Conservation (phyloP, 2,888 invertebrate species). For the Lasioglossum calceatum region DNA sequence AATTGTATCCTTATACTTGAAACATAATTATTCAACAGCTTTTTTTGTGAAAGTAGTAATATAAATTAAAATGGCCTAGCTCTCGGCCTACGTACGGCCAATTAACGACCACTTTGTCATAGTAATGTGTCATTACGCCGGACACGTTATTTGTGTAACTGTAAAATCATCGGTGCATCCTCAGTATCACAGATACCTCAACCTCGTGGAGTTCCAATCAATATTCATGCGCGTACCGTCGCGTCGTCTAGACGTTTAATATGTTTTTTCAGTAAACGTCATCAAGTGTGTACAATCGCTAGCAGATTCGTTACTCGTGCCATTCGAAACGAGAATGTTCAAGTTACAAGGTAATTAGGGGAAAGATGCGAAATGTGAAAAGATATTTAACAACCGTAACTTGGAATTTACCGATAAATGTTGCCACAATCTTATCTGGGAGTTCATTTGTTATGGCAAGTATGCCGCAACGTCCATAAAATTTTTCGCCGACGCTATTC, state of each 20-base stretch:
- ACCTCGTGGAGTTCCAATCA: background rate
- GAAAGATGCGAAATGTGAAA: background rate
- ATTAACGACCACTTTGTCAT: background rate
- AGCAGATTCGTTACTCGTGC: background rate
- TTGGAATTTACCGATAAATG: no score
- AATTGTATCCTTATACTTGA: background rate
- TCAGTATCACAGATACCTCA: background rate
- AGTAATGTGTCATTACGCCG: background rate
- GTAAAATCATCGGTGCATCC: background rate
- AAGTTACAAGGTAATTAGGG: background rate
- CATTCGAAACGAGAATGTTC: background rate
- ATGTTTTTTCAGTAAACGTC: background rate
- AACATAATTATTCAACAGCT: background rate
- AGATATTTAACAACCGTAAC: background rate
- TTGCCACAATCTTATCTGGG: background rate
- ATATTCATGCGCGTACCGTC: background rate
- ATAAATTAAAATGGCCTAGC: background rate
- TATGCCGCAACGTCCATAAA: background rate
- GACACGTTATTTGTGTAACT: conserved; percentile 4
- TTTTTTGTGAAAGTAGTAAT: background rate
- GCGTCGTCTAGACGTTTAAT: background rate
- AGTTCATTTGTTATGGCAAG: background rate
- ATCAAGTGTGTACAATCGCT: background rate
- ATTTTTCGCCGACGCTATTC: background rate
- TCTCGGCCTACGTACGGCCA: background rate